A percentile compares a stretch with the other conserved stretches of the same genome.
These are phyloP conservation scores for Harpagoxenus sublaevis DNA, from an alignment of 2,888 invertebrate species.

Conservation along the genomic window DNA sequence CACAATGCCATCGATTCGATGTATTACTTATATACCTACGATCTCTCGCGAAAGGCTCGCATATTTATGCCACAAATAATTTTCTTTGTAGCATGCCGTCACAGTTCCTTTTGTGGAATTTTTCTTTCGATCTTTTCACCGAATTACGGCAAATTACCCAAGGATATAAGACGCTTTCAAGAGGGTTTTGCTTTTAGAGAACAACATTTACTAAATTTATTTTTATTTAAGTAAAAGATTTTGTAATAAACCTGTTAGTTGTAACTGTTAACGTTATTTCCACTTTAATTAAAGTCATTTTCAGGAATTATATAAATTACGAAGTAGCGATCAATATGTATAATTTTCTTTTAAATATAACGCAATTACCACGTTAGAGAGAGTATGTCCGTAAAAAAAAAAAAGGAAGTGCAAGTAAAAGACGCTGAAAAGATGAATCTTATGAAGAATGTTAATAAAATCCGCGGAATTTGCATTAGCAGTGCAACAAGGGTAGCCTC, in stretches of 20 bases:
- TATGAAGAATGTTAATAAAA: constrained; percentile 46
- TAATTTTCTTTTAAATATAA: background rate
- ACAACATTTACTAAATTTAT: background rate
- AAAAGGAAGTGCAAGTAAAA: background rate
- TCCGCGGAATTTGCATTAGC: constrained; percentile 24
- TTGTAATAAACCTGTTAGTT: background rate
- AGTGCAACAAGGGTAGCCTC: background rate
- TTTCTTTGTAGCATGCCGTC: background rate
- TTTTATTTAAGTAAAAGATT: constrained; percentile 15
- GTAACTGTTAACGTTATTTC: background rate
- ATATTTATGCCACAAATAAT: constrained; percentile 21
- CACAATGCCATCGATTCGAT: constrained; percentile 61
- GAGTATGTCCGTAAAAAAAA: background rate
- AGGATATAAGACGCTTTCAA: constrained; percentile 12
- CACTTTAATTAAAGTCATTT: background rate
- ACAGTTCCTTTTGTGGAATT: background rate
- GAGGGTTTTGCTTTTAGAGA: background rate
- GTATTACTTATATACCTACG: background rate
- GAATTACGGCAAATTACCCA: background rate
- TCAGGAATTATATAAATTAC: background rate
- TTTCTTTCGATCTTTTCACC: background rate
- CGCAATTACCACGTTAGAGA: background rate
- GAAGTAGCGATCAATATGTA: background rate
- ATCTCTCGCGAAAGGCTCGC: background rate
- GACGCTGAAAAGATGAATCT: background rate